These are phyloP conservation scores for Ruditapes philippinarum DNA, from an alignment of 1,140 invertebrate species.

Conservation along the genomic window DNA sequence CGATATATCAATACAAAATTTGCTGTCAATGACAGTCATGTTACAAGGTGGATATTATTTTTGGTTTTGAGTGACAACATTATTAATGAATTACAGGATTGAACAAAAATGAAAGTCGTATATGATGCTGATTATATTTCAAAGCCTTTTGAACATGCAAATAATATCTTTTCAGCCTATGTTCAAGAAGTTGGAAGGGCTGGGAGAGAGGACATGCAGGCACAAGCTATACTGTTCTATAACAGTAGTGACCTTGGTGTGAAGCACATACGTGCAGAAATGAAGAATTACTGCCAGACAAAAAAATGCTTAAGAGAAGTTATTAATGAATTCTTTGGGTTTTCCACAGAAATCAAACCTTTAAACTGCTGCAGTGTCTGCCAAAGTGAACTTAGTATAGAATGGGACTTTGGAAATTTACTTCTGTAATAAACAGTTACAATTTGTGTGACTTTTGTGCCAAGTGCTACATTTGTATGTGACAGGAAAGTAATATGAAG, in stretches of 20 bases:
- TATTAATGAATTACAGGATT: too few species aligned
- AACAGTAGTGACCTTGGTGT: not conserved
- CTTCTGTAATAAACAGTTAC: too few species aligned
- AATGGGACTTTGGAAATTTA: not conserved
- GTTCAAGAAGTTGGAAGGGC: not conserved
- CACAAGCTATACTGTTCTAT: not conserved
- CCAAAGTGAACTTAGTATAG: not conserved
- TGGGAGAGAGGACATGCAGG: not conserved
- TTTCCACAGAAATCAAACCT: not conserved
- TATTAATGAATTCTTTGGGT: not conserved
- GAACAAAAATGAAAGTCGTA: too few species aligned
- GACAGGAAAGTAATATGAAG: too few species aligned
- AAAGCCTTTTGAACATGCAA: too few species aligned
- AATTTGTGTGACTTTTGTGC: too few species aligned
- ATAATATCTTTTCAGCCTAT: slow-evolving; percentile 14
- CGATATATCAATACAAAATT: too few species aligned
- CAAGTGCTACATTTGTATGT: too few species aligned
- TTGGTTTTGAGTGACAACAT: too few species aligned
- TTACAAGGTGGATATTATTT: too few species aligned
- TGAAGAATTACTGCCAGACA: not conserved
- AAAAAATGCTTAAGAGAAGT: not conserved
- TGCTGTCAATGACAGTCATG: too few species aligned
- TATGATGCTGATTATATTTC: too few species aligned
- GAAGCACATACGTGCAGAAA: not conserved
- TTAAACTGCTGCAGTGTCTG: not conserved